Evolutionary conservation across 2,113 vertebrate genomes (phyloP).

Genomic region (Egretta garzetta): DNA sequence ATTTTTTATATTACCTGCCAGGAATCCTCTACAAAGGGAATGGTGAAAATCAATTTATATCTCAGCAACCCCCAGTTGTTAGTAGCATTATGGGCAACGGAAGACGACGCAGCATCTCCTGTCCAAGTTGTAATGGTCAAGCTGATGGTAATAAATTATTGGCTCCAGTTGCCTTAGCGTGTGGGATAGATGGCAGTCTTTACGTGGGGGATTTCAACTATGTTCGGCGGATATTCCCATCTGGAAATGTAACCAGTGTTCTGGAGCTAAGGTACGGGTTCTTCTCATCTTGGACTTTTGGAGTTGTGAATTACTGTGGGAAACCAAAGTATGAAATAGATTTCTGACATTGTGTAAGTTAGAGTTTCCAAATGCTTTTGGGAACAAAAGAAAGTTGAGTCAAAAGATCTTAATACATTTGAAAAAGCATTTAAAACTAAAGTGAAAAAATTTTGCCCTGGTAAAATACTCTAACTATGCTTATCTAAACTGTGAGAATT

Average conservation of each 20-base stretch:
- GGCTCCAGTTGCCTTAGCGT: conserved; percentile 92
- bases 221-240: conserved; percentile 93
- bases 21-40: conserved; percentile 97
- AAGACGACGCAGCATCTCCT: conserved; percentile 94
- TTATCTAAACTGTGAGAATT: not conserved
- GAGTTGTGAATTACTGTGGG: not conserved
- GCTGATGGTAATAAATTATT: conserved; percentile 97
- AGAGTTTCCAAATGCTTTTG: not conserved
- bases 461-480: not conserved
- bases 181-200: conserved; percentile 93
- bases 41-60: conserved; percentile 97
- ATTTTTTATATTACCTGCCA: conserved; percentile 41
- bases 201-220: conserved; percentile 99
- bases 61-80: conserved; percentile 93
- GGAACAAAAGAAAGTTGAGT: not conserved
- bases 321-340: not conserved
- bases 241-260: conserved; percentile 95
- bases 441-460: not conserved
- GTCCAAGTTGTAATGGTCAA: conserved; percentile 96
- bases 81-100: conserved; percentile 98
- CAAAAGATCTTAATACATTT: not conserved
- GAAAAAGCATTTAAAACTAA: not conserved
- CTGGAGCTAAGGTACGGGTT: conserved; percentile 91
- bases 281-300: not conserved
- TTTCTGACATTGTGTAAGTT: not conserved